Percentiles rank a stretch among this genome's conserved stretches.
These are phyloP conservation scores for Rhinolophus sinicus DNA, from an alignment of 2,113 vertebrate species.

Conservation along the genomic window DNA sequence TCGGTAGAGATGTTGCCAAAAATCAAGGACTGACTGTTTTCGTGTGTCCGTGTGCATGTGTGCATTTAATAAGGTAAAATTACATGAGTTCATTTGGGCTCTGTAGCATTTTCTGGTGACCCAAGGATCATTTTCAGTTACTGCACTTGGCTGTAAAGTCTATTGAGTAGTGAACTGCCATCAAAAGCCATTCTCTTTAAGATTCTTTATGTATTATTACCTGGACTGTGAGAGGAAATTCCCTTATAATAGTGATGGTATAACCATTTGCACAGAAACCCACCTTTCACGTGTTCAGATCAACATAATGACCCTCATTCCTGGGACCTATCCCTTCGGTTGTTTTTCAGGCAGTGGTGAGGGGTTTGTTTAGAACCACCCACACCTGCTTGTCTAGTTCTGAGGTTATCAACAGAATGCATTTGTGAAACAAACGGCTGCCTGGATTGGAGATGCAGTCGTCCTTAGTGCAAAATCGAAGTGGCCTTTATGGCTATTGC, in stretches of 20 bases:
- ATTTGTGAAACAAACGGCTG: background rate
- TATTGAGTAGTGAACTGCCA: background rate
- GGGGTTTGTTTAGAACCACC: background rate
- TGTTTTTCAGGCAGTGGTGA: background rate
- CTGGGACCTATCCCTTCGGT: background rate
- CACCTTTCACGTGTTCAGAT: background rate
- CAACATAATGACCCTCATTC: background rate
- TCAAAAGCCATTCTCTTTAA: background rate
- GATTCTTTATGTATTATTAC: background rate
- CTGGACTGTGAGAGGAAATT: background rate
- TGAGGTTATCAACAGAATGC: background rate
- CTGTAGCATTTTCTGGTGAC: background rate
- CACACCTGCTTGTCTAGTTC: background rate
- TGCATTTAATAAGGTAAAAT: background rate
- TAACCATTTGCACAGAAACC: background rate
- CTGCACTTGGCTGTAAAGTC: background rate
- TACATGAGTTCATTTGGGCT: background rate
- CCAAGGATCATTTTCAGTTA: background rate
- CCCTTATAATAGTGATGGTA: background rate
- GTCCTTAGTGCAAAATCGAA: background rate
- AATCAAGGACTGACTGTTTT: background rate
- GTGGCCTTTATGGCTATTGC: slow-evolving; percentile 14
- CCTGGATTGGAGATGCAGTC: too few relatives aligned
- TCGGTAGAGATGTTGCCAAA: background rate
- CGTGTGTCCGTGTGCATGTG: background rate